Base-by-base conservation (phyloP, 2,797 vertebrate genomes). In the Triplophysa bombifrons region DNA sequence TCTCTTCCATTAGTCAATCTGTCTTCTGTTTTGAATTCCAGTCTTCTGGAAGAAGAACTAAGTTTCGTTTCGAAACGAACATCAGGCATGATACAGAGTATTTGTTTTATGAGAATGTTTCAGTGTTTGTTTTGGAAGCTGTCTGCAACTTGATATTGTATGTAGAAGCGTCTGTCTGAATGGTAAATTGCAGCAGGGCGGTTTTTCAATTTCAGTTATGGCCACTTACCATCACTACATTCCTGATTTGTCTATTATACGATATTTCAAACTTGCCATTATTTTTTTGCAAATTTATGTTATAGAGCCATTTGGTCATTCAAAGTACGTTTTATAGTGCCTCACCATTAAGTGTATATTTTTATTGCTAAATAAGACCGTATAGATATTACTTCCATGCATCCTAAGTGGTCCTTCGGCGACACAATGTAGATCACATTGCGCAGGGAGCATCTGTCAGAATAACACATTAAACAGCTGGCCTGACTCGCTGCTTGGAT, bases 31-130 rank as follows among this genome's bases (percentile, higher is more conserved):
- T 56, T 56, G 66, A 44, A 58, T 67, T 60, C 61, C 56, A 75
- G 25, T 9, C 30, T 25, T 50, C 56, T 41, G 30, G 53, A 65
- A 70, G 88, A 82, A 80, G 72, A 88, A 72, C 48, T 72, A 65
- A 72, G 80, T 83, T 84, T 76, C 69, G 65, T 84, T 90, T 90
- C 82, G 85, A 83, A 75, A 83, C 76, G 87, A 87, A 87, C 82
- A 70, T 74, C 79, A 84, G 30, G 34, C 68, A 81, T 72, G 82
- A 86, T 64, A 82, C 80, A 46, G 41, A 14, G 60, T 34, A 19
- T n/a, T 3, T 55, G 53, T 8, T 3, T 55, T 55, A 9, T 17
- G 11, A n/a, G 17, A 30, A 17, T 7, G 8, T 30, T 74, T 20
- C 12, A 58, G n/a, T 22, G 20, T 58, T 56, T 56, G 53, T 56